Conservation (phyloP, 64 coral and sea anemone genomes). For the Montipora foliosa region DNA sequence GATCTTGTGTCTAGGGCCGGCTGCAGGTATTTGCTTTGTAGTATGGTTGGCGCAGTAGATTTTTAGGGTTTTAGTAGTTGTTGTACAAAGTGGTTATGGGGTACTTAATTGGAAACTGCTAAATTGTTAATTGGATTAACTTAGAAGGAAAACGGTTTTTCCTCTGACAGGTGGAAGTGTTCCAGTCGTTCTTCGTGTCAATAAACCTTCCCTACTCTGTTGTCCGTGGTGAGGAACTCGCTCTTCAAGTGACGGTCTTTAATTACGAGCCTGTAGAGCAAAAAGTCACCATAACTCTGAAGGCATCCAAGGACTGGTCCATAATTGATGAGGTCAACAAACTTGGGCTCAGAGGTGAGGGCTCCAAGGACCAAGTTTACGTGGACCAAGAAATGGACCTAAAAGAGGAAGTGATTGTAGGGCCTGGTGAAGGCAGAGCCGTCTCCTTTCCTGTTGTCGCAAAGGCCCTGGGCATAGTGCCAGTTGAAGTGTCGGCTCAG, state of each 20-base stretch:
- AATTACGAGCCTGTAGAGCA: constrained; percentile 82
- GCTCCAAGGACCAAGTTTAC: not conserved
- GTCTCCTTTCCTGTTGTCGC: constrained; percentile 70
- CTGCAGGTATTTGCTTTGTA: no score
- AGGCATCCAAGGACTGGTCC: constrained; percentile 70
- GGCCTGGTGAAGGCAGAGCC: constrained; percentile 52
- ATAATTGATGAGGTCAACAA: constrained; percentile 50
- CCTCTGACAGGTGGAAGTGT: constrained; percentile 76
- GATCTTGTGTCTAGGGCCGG: no score
- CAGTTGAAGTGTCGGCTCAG: constrained; percentile 69
- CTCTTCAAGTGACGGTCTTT: constrained; percentile 84
- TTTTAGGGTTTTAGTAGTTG: no score
- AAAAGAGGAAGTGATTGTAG: constrained; percentile 19
- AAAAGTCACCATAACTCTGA: constrained; percentile 76
- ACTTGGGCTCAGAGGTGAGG: constrained; percentile 14
- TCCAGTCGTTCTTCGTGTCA: constrained; percentile 97
- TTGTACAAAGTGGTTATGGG: no score
- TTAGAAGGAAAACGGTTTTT: not conserved
- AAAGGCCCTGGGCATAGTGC: constrained; percentile 62
- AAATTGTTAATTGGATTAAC: not conserved
- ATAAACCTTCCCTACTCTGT: constrained; percentile 95
- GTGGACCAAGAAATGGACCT: constrained; percentile 51
- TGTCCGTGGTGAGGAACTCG: constrained; percentile 92
- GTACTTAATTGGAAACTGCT: no score
- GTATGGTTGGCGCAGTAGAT: no score